Evolutionary conservation across 2,888 invertebrate genomes (phyloP).

Genomic region (Volucella bombylans): DNA sequence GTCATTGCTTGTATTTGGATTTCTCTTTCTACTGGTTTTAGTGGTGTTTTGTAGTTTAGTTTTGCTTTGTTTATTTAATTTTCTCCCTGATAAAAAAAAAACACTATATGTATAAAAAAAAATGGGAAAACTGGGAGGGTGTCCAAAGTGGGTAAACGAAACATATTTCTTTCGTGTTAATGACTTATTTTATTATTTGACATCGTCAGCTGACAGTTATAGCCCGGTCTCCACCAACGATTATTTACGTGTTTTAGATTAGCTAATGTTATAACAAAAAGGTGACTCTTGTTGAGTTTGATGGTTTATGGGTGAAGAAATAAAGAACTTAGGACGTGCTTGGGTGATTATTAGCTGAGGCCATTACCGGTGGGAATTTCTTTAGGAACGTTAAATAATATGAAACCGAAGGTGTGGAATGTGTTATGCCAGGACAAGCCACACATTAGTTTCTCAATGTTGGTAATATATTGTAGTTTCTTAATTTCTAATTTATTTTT

Average conservation of each 20-base stretch:
- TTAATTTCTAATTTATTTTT: too few species aligned
- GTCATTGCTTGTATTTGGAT: conserved; percentile 38
- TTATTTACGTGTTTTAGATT: conserved; percentile 68
- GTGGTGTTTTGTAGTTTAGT: conserved; percentile 43
- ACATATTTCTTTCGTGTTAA: conserved; percentile 74
- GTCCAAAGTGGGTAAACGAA: conserved; percentile 66
- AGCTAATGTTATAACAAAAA: conserved; percentile 68
- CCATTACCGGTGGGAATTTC: conserved; percentile 66
- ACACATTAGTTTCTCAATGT: too few species aligned
- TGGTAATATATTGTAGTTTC: too few species aligned
- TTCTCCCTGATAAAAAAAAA: conserved; percentile 18
- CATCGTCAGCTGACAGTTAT: conserved; percentile 68
- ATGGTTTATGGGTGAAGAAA: conserved; percentile 57
- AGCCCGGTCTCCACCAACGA: conserved; percentile 53
- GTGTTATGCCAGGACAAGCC: not conserved
- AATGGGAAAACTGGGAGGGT: not conserved
- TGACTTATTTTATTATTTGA: conserved; percentile 74
- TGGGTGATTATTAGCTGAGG: conserved; percentile 57
- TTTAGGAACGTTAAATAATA: conserved; percentile 37
- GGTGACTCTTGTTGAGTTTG: conserved; percentile 70
- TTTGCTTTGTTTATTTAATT: conserved; percentile 70
- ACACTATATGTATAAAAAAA: not conserved
- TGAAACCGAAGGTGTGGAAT: conserved; percentile 5
- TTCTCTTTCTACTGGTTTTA: not conserved
- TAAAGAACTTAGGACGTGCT: conserved; percentile 57